Conservation (phyloP, 2,888 invertebrate genomes). For the Tridacna crocea region DNA sequence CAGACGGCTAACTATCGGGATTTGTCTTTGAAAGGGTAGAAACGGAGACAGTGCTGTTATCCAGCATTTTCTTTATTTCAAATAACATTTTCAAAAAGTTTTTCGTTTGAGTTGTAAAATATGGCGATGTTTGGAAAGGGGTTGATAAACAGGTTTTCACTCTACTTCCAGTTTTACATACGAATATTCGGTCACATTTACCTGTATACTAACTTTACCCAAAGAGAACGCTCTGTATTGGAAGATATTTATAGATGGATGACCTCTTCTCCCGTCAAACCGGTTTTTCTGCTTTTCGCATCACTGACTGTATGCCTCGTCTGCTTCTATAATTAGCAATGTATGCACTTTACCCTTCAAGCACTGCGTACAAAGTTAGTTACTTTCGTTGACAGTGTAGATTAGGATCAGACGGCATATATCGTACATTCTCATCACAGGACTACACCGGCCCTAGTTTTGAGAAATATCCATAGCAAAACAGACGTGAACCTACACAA, state of each 20-base stretch:
- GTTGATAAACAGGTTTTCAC: background rate
- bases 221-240: background rate
- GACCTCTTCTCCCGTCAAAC: constrained; percentile 32
- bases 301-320: constrained; percentile 36
- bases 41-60: background rate
- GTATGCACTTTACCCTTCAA: constrained; percentile 9
- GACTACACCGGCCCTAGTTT: too few species aligned
- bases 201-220: constrained; percentile 10
- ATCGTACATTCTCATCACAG: too few species aligned
- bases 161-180: constrained; percentile 25
- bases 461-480: too few species aligned
- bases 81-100: background rate
- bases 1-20: too few species aligned
- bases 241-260: constrained; percentile 16
- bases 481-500: too few species aligned
- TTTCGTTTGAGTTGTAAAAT: background rate
- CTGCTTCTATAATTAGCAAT: constrained; percentile 43
- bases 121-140: background rate
- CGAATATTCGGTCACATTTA: constrained; percentile 9
- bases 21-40: background rate
- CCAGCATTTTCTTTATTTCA: too few species aligned
- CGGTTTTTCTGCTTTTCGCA: constrained; percentile 57
- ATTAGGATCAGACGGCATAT: too few species aligned
- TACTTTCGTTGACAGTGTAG: too few species aligned
- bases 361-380: too few species aligned